Percentiles rank a stretch among this genome's conserved stretches.
These are phyloP conservation scores for Drosophila nigricruria DNA, from an alignment of 2,888 invertebrate species.

Conservation along the genomic window DNA sequence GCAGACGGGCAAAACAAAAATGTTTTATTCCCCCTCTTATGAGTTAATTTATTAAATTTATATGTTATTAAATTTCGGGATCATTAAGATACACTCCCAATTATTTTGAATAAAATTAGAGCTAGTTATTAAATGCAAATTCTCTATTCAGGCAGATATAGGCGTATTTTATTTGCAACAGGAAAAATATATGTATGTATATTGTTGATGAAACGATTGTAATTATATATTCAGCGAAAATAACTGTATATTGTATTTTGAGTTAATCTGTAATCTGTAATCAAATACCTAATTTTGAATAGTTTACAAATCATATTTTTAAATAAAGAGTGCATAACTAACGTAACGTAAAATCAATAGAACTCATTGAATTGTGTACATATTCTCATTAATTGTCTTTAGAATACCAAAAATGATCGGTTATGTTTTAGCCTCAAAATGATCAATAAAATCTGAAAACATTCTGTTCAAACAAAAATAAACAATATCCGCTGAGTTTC, in stretches of 20 bases:
- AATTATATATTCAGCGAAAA: conserved; percentile 74
- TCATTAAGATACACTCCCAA: conserved; percentile 19
- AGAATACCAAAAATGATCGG: conserved; percentile 7
- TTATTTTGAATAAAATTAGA: conserved; percentile 30
- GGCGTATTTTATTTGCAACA: conserved; percentile 52
- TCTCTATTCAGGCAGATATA: conserved; percentile 45
- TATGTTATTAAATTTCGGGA: conserved; percentile 38
- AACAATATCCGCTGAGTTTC: conserved; percentile 9
- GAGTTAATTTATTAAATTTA: conserved; percentile 60
- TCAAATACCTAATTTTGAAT: conserved; percentile 53
- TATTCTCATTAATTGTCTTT: conserved; percentile 6
- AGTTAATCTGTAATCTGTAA: conserved; percentile 47
- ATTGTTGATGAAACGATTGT: conserved; percentile 59
- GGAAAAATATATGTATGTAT: conserved; percentile 44
- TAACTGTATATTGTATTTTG: conserved; percentile 56
- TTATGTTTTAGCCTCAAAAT: conserved; percentile 5
- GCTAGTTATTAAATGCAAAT: conserved; percentile 37
- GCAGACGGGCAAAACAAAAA: conserved; percentile 37
- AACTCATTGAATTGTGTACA: conserved; percentile 14
- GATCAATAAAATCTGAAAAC: background rate
- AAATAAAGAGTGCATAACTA: conserved; percentile 58
- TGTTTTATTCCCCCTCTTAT: conserved; percentile 60
- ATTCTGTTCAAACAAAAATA: conserved; percentile 1
- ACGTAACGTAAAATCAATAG: conserved; percentile 39
- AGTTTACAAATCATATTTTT: conserved; percentile 64